Percentiles rank a stretch among this genome's conserved stretches.
Conservation (phyloP, 2,797 vertebrate genomes). For the Sebastes vulpes region DNA sequence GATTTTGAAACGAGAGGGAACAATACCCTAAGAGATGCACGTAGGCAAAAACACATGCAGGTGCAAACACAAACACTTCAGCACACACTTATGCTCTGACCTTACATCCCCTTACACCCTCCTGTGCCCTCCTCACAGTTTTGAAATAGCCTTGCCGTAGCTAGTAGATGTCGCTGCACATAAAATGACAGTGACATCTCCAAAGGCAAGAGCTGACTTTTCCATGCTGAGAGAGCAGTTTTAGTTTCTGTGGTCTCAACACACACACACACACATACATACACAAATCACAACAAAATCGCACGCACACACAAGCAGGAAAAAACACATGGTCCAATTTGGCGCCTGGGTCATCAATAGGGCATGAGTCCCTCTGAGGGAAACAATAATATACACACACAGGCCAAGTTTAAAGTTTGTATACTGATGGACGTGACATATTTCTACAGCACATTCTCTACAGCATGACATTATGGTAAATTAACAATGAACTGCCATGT, state of each 20-base stretch:
- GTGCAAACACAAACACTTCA: neutral
- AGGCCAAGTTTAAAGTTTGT: neutral
- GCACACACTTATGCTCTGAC: constrained; percentile 20
- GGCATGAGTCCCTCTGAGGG: constrained; percentile 24
- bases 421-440: neutral
- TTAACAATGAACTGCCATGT: neutral
- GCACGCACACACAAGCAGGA: constrained; percentile 1
- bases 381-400: neutral
- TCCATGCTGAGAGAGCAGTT: constrained; percentile 62
- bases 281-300: neutral
- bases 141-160: constrained; percentile 64
- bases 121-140: constrained; percentile 57
- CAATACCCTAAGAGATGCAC: constrained; percentile 21
- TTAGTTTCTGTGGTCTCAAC: constrained; percentile 21
- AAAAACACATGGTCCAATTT: constrained; percentile 16
- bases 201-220: constrained; percentile 60
- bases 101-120: constrained; percentile 52
- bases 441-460: neutral
- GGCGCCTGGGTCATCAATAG: constrained; percentile 17
- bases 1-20: constrained; percentile 35
- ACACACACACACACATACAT: constrained; percentile 1
- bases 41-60: neutral
- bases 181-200: constrained; percentile 74
- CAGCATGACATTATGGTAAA: neutral
- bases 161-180: constrained; percentile 60